These are phyloP conservation scores for Colletes gigas DNA, from an alignment of 1,140 invertebrate genomes.

Conservation along the genomic window DNA sequence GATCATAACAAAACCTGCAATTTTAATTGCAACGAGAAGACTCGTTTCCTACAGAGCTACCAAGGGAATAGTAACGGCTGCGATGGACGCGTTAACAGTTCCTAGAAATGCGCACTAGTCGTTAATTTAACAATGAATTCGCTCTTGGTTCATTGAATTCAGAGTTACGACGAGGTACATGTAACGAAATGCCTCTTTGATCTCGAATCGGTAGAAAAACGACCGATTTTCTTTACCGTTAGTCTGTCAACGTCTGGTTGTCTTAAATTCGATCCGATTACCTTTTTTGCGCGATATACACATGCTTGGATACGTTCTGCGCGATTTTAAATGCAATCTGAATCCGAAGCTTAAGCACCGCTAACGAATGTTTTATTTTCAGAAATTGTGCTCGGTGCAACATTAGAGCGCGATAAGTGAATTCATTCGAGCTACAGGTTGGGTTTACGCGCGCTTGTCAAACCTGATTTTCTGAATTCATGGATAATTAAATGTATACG, in stretches of 20 bases:
- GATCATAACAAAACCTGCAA: slow-evolving; percentile 57
- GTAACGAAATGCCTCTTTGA: no score
- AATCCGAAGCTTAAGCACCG: slow-evolving; percentile 39
- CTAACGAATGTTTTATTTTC: slow-evolving; percentile 30
- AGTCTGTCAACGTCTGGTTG: not conserved
- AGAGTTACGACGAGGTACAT: not conserved
- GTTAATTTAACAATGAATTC: slow-evolving; percentile 6
- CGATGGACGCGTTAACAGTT: not conserved
- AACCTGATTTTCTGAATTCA: not conserved
- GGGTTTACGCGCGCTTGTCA: not conserved
- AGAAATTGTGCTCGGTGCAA: slow-evolving; percentile 4
- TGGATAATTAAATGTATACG: not conserved
- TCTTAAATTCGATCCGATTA: slow-evolving; percentile 46
- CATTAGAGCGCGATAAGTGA: slow-evolving; percentile 1
- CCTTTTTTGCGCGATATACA: not conserved
- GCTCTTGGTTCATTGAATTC: not conserved
- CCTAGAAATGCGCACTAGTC: slow-evolving; percentile 36
- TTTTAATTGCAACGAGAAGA: slow-evolving; percentile 21
- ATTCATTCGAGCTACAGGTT: not conserved
- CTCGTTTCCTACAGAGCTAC: slow-evolving; percentile 10
- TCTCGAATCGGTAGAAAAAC: no score
- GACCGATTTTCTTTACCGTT: no score
- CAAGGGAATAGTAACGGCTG: not conserved
- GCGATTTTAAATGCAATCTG: slow-evolving; percentile 29
- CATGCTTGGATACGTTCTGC: not conserved